Evolutionary conservation across 2,888 invertebrate genomes (phyloP).

Genomic region (Dryococelus australis): DNA sequence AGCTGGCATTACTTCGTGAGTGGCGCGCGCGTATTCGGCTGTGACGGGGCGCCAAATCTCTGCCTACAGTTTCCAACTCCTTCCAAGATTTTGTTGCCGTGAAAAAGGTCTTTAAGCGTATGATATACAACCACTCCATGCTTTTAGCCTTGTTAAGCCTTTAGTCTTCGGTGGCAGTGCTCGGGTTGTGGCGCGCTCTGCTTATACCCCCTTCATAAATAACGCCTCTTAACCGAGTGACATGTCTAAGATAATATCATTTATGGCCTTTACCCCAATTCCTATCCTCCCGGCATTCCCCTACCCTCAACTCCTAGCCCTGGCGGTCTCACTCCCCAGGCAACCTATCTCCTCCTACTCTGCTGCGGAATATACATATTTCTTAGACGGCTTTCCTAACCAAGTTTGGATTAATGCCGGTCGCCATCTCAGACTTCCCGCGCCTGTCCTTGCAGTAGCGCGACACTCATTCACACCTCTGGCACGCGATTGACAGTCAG

Average conservation of each 20-base stretch:
- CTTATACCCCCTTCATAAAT: conserved; percentile 24
- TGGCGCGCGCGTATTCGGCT: too few species aligned
- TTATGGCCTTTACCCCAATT: conserved; percentile 32
- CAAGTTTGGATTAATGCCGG: not conserved
- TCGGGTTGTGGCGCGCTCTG: not conserved
- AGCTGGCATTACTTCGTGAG: too few species aligned
- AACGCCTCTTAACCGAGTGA: conserved; percentile 31
- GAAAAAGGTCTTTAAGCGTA: conserved; percentile 20
- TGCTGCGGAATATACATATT: conserved; percentile 16
- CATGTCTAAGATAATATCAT: conserved; percentile 40
- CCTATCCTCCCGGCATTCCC: not conserved
- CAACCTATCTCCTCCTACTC: not conserved
- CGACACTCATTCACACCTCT: too few species aligned
- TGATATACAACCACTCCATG: conserved; percentile 22
- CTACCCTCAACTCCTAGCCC: not conserved
- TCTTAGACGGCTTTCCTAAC: not conserved
- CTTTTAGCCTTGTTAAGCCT: conserved; percentile 16
- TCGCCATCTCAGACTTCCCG: too few species aligned
- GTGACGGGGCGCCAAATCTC: not conserved
- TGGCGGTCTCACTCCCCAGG: not conserved
- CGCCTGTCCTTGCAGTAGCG: too few species aligned
- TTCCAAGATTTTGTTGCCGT: not conserved
- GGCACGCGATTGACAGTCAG: too few species aligned
- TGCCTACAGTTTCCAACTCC: not conserved
- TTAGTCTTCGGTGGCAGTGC: conserved; percentile 19